Conservation (phyloP, 53 echinoderm and acorn worm genomes). For the Actinopyga echinites region DNA sequence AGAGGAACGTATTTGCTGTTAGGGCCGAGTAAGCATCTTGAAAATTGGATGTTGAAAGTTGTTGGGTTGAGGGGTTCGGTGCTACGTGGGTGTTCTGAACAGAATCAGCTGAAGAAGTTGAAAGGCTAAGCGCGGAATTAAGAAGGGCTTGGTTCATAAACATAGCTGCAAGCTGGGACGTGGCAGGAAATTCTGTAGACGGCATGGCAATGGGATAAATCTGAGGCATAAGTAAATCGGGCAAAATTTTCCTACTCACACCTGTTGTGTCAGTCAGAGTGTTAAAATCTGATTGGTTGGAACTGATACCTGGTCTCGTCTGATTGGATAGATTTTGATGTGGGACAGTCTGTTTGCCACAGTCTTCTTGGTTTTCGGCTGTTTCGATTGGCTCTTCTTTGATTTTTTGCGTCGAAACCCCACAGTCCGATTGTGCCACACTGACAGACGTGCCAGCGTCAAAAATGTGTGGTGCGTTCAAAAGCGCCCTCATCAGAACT, state of each 20-base stretch:
- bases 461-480: neutral
- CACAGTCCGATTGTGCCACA: too few relatives aligned
- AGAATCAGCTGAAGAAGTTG: neutral
- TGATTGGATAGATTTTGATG: neutral
- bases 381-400: slow-evolving; percentile 34
- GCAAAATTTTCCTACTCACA: slow-evolving; percentile 70
- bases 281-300: slow-evolving; percentile 58
- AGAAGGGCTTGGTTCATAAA: slow-evolving; percentile 36
- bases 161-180: slow-evolving; percentile 36
- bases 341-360: neutral
- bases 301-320: neutral
- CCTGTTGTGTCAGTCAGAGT: slow-evolving; percentile 80
- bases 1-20: slow-evolving; percentile 17
- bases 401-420: slow-evolving; percentile 20
- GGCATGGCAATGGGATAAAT: slow-evolving; percentile 56
- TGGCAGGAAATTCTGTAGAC: slow-evolving; percentile 26
- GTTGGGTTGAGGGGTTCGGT: neutral
- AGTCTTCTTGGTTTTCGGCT: neutral
- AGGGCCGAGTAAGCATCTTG: slow-evolving; percentile 11
- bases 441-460: neutral
- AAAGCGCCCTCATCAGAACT: slow-evolving; percentile 28
- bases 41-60: neutral
- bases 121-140: slow-evolving; percentile 18
- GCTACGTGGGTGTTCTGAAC: neutral
- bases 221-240: slow-evolving; percentile 70